Percentiles rank a stretch among this genome's conserved stretches.
Evolutionary conservation across 2,888 invertebrate species (phyloP).

Genomic region (Lasioglossum malachurum): DNA sequence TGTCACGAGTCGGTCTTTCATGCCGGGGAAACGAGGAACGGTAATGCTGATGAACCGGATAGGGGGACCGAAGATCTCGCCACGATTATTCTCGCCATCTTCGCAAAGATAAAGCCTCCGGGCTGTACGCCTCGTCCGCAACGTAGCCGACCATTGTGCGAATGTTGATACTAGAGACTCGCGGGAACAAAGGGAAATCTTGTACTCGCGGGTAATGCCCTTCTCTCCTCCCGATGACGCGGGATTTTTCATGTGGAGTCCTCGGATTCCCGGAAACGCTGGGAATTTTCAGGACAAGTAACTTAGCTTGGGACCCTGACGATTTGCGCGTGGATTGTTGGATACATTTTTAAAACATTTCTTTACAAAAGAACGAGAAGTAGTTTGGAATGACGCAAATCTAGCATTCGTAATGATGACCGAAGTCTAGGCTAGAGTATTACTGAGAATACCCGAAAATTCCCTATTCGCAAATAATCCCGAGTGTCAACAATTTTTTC

Average conservation of each 20-base stretch:
- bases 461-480: not conserved
- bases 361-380: too few species aligned
- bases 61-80: slow-evolving; percentile 38
- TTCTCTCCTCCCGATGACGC: not conserved
- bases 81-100: slow-evolving; percentile 47
- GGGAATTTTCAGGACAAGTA: too few species aligned
- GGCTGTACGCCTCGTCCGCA: not conserved
- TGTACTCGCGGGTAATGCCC: not conserved
- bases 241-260: not conserved
- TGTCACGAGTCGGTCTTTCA: slow-evolving; percentile 28
- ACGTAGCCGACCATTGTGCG: not conserved
- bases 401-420: too few species aligned
- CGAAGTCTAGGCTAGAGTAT: too few species aligned
- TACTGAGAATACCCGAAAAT: too few species aligned
- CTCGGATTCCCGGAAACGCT: too few species aligned
- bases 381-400: too few species aligned
- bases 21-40: slow-evolving; percentile 25
- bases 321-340: too few species aligned
- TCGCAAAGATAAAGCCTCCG: slow-evolving; percentile 1
- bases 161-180: not conserved
- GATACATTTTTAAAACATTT: too few species aligned
- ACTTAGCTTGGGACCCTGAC: too few species aligned
- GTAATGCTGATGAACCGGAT: slow-evolving; percentile 59
- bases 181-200: not conserved
- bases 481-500: not conserved